Evolutionary conservation across 2,113 vertebrate genomes (phyloP), one percentile per base, ranked within the genome.

Genomic region (zebrafish (Danio rerio)): DNA sequence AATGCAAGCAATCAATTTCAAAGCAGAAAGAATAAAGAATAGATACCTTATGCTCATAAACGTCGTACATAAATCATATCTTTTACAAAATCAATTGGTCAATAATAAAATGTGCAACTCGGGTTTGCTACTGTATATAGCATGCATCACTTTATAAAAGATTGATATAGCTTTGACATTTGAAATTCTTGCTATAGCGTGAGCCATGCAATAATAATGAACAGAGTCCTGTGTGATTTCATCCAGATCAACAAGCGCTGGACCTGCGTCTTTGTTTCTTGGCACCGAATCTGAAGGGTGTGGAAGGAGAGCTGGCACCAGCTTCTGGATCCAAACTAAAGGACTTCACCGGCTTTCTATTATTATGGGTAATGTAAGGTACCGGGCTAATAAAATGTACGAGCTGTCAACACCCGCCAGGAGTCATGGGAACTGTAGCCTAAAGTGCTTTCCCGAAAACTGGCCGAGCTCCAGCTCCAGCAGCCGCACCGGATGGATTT

Each of bases 361-460:
- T 77, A 77, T 50, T 50, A 62, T 20, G 58, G 74, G 74, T 77
- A 61, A 62, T 62, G 74, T 77, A 62, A 63, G 58, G 13, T 63
- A 63, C 20, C 18, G 59, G 58, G 45, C 58, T 77, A 77, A 77
- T 63, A 63, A 77, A 77, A 77, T 77, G 74, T 63, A 63, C 7
- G 76, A 66, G 77, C 59, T 66, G 76, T 78, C 61, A 65, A 59
- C 47, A 31, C 15, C 20, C 20, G 61, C n/a, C 74, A 62, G 49
- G 61, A 78, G 76, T 50, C 76, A 50, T 65, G 76, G 76, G 61
- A 78, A 43, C 49, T 63, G 31, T 8, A 79, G 62, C 21, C 49
- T 18, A 43, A 79, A 66, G 77, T 18, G 61, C 62, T 66, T 77
- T 62, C 59, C 40, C 40, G 61, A 66, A 78, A 53, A 12, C 45